Evolutionary conservation across 2,888 invertebrate genomes (phyloP).

Genomic region (Pristionchus entomophagus): DNA sequence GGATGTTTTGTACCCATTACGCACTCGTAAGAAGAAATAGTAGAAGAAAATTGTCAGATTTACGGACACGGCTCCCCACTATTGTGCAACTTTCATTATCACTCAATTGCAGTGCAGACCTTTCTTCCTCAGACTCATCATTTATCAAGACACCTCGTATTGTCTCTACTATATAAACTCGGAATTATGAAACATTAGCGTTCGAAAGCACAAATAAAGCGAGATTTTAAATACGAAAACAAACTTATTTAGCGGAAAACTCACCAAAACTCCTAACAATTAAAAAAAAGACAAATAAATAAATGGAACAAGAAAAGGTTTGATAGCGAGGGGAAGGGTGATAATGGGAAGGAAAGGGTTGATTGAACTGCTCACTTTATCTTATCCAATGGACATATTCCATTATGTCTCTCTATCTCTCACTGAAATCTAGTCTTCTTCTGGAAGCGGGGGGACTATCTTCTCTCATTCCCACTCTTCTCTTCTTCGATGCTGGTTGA

Average conservation of each 20-base stretch:
- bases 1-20: too few species aligned
- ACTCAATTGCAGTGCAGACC: too few species aligned
- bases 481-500: conserved; percentile 34
- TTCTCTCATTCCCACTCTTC: conserved; percentile 35
- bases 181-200: neutral
- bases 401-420: neutral
- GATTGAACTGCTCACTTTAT: neutral
- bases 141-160: conserved; percentile 39
- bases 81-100: neutral
- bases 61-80: too few species aligned
- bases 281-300: neutral
- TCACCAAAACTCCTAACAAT: neutral
- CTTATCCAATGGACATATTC: too few species aligned
- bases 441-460: conserved; percentile 31
- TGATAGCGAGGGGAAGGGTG: neutral
- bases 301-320: neutral
- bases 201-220: conserved; percentile 2
- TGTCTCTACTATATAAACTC: conserved; percentile 16
- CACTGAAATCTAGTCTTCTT: conserved; percentile 9
- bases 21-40: too few species aligned
- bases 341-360: too few species aligned
- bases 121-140: conserved; percentile 12
- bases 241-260: too few species aligned
- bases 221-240: neutral
- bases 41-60: too few species aligned